Base-by-base conservation (phyloP, 2,797 vertebrate genomes). In the Merluccius polli region DNA sequence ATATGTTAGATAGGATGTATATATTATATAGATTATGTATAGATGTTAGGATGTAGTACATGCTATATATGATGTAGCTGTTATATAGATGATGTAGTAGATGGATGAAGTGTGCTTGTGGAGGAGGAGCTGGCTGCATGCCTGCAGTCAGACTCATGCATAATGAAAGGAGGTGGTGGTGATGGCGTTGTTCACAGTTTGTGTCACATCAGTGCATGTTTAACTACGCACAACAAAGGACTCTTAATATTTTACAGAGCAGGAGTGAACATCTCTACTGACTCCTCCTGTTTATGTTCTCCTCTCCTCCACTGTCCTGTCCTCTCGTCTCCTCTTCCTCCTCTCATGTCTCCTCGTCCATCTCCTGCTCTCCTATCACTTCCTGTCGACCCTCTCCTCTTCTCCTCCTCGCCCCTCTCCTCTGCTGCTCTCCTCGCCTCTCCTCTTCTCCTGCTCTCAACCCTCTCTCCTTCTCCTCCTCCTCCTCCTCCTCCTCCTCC, bases 141-240 rank as follows among this genome's bases (percentile, higher is more conserved):
- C 67, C 76, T 81, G 71, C 81, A 82, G 74, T 85, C 78, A 70
- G 79, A 31, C 0, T 88, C 87, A 91, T 93, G 82, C 92, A 94
- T 92, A 89, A 94, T 92, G 85, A 74, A 92, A 70, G 75, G 75
- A 85, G 84, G 84, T 80, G 88, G 67, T 83, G 89, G 88, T 84
- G 86, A 83, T 88, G 88, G 85, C 90, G 88, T 92, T 93, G 92
- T 91, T 93, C 92, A 89, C 92, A 89, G 90, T 92, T 90, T 90
- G 91, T 93, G 92, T 93, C 91, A 93, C 91, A 93, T 92, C 92
- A 90, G 82, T 90, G 90, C 90, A 91, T 91, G 91, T 92, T 92
- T 92, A 93, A 93, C 91, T 90, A 88, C 87, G 90, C 91, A 93
- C 90, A 93, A 94, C 92, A 94, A 93, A 93, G 92, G 88, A 91